These are phyloP conservation scores for Ochropleura leucogaster DNA, from an alignment of 2,888 invertebrate species.

Conservation along the genomic window DNA sequence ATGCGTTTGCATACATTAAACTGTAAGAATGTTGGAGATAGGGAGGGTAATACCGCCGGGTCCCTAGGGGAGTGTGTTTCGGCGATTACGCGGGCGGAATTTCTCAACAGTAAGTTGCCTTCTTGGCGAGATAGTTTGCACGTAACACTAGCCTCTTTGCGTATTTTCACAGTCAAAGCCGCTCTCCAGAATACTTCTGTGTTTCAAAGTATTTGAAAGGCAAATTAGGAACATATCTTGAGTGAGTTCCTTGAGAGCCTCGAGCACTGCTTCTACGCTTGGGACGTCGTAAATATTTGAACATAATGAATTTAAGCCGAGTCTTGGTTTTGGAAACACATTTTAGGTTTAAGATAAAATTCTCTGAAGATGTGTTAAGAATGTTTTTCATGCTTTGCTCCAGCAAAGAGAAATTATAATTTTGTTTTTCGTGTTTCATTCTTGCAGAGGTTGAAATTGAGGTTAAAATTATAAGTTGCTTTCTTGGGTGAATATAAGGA, in stretches of 20 bases:
- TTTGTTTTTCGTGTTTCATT: conserved; percentile 27
- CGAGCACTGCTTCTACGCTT: conserved; percentile 67
- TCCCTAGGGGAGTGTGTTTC: conserved; percentile 87
- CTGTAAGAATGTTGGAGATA: conserved; percentile 90
- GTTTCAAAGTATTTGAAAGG: conserved; percentile 89
- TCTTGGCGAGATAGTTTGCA: conserved; percentile 88
- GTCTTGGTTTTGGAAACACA: conserved; percentile 62
- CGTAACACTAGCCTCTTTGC: conserved; percentile 87
- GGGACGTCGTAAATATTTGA: conserved; percentile 83
- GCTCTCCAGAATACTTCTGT: conserved; percentile 84
- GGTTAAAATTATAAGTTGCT: conserved; percentile 1
- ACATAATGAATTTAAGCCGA: conserved; percentile 77
- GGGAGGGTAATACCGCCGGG: conserved; percentile 83
- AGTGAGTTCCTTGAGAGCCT: conserved; percentile 75
- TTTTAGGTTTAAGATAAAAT: conserved; percentile 62
- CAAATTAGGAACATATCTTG: conserved; percentile 87
- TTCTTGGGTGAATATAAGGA: neutral
- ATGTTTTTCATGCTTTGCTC: conserved; percentile 41
- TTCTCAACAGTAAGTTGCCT: conserved; percentile 82
- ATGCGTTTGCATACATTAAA: conserved; percentile 91
- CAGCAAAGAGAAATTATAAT: conserved; percentile 47
- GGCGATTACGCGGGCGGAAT: conserved; percentile 90
- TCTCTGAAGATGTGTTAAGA: conserved; percentile 45
- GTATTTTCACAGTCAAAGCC: conserved; percentile 86
- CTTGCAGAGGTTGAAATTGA: neutral